Base-by-base conservation (phyloP, 2,888 invertebrate species). In the Diaperis boleti region DNA sequence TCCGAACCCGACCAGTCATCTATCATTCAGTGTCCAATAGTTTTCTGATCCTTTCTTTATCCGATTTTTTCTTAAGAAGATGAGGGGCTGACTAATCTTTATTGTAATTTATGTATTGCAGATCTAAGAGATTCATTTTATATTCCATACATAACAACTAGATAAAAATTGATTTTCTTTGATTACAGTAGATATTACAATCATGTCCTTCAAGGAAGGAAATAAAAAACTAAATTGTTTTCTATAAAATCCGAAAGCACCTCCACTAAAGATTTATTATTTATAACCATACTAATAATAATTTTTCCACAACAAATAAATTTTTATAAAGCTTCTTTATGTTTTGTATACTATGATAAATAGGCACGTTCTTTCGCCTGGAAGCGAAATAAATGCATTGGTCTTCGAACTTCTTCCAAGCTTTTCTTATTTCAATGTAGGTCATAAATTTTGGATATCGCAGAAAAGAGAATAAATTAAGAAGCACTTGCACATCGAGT, bases 1-100 rank as follows among this genome's bases (percentile, higher is more conserved):
- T 52, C 42, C 59, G 49, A 13, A 13, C 44, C 59, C 60, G 59
- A 55, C 52, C 68, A 62, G 67, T 45, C 39, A 69, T 72, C 69
- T 67, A 70, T 72, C 72, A 70, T 70, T 72, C 69, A 69, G 59
- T 64, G 68, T 70, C 68, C 65, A 60, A 70, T 69, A 65, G 61
- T 55, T 66, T 69, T 68, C 67, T 67, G 66, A 67, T 68, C 66
- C 66, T 64, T 69, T 70, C 54, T 60, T 54, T 10, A 4, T 6
- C 37, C 20, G 20, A 13, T 44, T 56, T 49, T 56, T 56, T 55
- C 6, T 18, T 2, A 20, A 5, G 44, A 18, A 7, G 35, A 31
- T 10, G 17, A 11, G 35, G 18, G n/a, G 11, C 14, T 35, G 35
- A n/a, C n/a, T n/a, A n/a, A n/a, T n/a, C n/a, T n/a, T 5, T 26